Conservation (phyloP, 2,888 invertebrate species). For the Lasioglossum vierecki region DNA sequence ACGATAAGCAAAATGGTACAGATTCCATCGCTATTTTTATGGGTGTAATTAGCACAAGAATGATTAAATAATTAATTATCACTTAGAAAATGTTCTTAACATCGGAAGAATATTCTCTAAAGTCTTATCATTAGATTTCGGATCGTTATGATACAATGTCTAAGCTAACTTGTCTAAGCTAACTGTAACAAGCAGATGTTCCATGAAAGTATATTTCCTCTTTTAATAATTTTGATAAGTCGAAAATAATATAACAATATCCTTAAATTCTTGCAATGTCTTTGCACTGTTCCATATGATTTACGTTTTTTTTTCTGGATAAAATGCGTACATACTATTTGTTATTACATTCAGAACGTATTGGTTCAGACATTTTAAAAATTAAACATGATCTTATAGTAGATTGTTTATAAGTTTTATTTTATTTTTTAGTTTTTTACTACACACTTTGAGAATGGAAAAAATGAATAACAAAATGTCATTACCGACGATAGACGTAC, state of each 20-base stretch:
- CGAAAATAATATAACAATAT: background rate
- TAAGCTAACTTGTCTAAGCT: background rate
- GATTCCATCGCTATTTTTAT: background rate
- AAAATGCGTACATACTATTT: background rate
- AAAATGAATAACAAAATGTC: conserved; percentile 21
- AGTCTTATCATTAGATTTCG: background rate
- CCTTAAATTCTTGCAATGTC: background rate
- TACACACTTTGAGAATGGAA: background rate
- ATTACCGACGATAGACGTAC: background rate
- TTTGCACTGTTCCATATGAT: no score
- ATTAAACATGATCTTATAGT: no score
- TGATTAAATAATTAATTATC: background rate
- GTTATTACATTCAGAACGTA: background rate
- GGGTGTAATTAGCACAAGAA: background rate
- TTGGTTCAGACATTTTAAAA: background rate
- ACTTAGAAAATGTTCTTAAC: background rate
- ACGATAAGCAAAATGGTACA: conserved; percentile 1
- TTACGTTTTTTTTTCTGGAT: background rate
- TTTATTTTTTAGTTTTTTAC: background rate
- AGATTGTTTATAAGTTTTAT: no score
- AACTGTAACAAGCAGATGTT: background rate
- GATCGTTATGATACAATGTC: background rate
- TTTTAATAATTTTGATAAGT: no score
- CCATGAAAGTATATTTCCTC: no score
- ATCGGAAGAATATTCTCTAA: background rate